Conservation (phyloP, 2,113 vertebrate species). For the Gymnocephalus cernua region DNA sequence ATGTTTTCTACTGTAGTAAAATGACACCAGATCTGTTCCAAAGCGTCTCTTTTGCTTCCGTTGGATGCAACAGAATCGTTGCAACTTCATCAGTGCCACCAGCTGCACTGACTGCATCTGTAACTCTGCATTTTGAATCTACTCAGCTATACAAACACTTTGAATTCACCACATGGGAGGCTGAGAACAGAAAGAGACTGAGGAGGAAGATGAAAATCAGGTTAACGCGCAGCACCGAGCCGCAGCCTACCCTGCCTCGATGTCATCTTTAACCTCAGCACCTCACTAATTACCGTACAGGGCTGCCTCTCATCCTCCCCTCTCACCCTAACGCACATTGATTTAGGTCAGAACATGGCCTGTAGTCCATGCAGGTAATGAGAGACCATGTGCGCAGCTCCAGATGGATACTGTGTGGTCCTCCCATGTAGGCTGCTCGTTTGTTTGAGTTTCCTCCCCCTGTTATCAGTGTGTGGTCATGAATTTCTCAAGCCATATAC, state of each 20-base stretch:
- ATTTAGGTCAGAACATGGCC: conserved; percentile 52
- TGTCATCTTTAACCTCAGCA: conserved; percentile 61
- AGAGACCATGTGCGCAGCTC: conserved; percentile 43
- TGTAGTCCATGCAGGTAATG: conserved; percentile 64
- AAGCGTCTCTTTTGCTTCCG: not conserved
- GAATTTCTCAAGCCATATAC: conserved; percentile 23
- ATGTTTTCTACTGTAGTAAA: too few relatives aligned
- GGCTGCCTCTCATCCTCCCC: conserved; percentile 25
- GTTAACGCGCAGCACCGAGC: conserved; percentile 46
- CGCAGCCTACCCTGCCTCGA: conserved; percentile 28
- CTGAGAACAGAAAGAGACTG: conserved; percentile 51
- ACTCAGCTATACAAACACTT: conserved; percentile 14
- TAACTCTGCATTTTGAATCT: conserved; percentile 2
- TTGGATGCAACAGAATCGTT: conserved; percentile 5
- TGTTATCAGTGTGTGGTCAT: conserved; percentile 49
- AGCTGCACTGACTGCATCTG: conserved; percentile 20
- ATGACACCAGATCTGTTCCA: not conserved
- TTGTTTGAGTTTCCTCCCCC: conserved; percentile 31
- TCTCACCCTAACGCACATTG: conserved; percentile 6
- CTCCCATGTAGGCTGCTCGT: conserved; percentile 1
- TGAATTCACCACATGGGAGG: conserved; percentile 38
- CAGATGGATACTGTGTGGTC: conserved; percentile 23
- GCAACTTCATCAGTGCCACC: conserved; percentile 22
- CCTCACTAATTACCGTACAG: conserved; percentile 60
- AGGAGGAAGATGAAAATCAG: conserved; percentile 56